Evolutionary conservation across 2,888 invertebrate genomes (phyloP).

Genomic region (Mesochorus sp.): DNA sequence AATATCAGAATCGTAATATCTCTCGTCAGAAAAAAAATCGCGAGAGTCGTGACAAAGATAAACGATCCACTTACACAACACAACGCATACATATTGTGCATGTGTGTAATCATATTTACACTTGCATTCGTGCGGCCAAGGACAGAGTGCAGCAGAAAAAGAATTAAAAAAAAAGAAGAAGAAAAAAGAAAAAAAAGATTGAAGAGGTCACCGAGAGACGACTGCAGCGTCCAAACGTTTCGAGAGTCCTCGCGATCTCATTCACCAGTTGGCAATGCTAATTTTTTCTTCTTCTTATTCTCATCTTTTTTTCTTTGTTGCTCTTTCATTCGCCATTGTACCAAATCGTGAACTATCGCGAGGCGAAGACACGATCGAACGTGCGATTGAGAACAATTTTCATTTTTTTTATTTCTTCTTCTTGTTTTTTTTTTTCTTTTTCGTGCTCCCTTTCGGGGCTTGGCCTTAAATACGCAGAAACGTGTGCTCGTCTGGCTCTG

Average conservation of each 20-base stretch:
- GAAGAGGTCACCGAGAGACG: slow-evolving; percentile 35
- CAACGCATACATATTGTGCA: not conserved
- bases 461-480: not conserved
- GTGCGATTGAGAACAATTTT: no score
- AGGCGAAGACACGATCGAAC: slow-evolving; percentile 32
- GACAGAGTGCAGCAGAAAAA: slow-evolving; percentile 14
- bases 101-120: slow-evolving; percentile 16
- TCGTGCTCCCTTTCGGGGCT: not conserved
- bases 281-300: not conserved
- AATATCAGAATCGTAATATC: slow-evolving; percentile 1
- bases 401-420: no score
- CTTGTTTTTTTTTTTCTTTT: not conserved
- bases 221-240: not conserved
- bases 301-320: not conserved
- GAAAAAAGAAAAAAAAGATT: slow-evolving; percentile 12
- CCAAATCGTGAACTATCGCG: slow-evolving; percentile 8
- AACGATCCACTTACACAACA: not conserved
- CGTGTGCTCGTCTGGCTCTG: slow-evolving; percentile 3
- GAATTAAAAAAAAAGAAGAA: not conserved
- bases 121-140: slow-evolving; percentile 37
- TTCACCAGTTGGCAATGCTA: slow-evolving; percentile 4
- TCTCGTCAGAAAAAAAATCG: not conserved
- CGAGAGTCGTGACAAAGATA: not conserved
- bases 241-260: slow-evolving; percentile 14
- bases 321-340: not conserved